A percentile compares a stretch with the other conserved stretches of the same genome.
Conservation (phyloP, 2,888 invertebrate species). For the Leistus spinibarbis region DNA sequence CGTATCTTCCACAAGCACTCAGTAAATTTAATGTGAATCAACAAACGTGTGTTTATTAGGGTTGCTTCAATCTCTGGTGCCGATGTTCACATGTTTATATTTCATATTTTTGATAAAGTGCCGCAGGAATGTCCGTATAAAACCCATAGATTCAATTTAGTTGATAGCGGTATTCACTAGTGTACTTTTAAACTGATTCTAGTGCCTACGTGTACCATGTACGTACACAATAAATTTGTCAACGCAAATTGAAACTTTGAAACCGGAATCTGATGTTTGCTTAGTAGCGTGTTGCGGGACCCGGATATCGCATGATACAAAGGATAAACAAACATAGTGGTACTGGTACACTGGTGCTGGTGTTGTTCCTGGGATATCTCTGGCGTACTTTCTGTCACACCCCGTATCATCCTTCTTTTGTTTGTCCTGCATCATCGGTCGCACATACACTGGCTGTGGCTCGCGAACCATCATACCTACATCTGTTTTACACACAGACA, state of each 20-base stretch:
- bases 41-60: no score
- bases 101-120: no score
- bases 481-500: neutral
- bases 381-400: constrained; percentile 14
- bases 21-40: no score
- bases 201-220: no score
- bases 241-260: constrained; percentile 26
- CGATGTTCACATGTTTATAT: no score
- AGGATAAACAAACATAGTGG: constrained; percentile 21
- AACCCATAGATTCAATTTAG: no score
- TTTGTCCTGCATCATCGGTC: constrained; percentile 1
- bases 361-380: neutral
- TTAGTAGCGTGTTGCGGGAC: constrained; percentile 17
- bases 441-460: neutral
- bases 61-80: no score
- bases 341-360: neutral
- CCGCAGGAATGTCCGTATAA: no score
- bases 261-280: constrained; percentile 31
- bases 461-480: neutral
- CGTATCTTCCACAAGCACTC: no score
- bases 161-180: no score
- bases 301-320: constrained; percentile 31
- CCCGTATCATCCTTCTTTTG: constrained; percentile 35
- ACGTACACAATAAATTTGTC: neutral
- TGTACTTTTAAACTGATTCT: no score